Conservation (phyloP, 1,140 invertebrate genomes). For the Papilio polyxenes region DNA sequence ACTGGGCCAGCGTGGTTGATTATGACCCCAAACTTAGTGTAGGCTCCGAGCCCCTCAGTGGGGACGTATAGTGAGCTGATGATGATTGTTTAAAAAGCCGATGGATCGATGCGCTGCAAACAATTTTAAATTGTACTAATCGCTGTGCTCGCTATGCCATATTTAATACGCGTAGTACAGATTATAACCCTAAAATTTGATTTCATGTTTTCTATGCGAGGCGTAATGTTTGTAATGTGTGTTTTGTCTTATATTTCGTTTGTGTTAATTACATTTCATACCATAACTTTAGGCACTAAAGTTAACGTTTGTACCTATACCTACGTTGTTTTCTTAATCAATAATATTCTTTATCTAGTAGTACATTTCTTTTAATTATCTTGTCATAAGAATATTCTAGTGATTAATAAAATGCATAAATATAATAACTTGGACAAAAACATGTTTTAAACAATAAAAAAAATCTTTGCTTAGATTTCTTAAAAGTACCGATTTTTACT, state of each 20-base stretch:
- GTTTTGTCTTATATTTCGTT: background rate
- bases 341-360: too few relatives aligned
- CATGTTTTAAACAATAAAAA: background rate
- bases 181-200: background rate
- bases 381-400: background rate
- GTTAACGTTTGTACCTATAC: background rate
- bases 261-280: background rate
- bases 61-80: too few relatives aligned
- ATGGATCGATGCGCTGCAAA: too few relatives aligned
- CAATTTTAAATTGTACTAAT: too few relatives aligned
- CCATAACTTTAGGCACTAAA: background rate
- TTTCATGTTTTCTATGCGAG: too few relatives aligned
- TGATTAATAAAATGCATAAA: background rate
- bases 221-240: too few relatives aligned
- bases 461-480: slow-evolving; percentile 1
- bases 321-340: background rate
- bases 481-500: background rate
- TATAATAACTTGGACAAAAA: background rate
- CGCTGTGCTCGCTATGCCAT: background rate
- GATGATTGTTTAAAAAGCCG: too few relatives aligned
- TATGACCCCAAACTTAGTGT: too few relatives aligned
- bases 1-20: too few relatives aligned
- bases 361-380: background rate
- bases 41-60: too few relatives aligned
- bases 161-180: background rate